These are phyloP conservation scores for Oryzias melastigma DNA, from an alignment of 2,113 vertebrate species.

Conservation along the genomic window DNA sequence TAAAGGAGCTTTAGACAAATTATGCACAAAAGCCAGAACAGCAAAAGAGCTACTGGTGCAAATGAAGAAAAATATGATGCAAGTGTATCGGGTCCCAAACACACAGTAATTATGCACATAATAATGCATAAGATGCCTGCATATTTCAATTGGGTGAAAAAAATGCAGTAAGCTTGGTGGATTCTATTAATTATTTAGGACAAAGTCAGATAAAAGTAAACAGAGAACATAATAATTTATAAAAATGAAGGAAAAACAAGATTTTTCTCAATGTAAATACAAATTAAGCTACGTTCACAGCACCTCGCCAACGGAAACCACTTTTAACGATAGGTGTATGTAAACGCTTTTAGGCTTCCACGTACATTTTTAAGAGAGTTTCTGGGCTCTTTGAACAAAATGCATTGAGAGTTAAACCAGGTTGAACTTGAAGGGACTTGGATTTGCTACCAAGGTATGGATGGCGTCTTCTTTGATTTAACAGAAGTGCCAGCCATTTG, in stretches of 20 bases:
- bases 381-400: too few relatives aligned
- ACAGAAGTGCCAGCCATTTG: too few relatives aligned
- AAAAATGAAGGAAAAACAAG: neutral
- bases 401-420: too few relatives aligned
- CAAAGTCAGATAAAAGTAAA: constrained; percentile 22
- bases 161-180: constrained; percentile 12
- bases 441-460: too few relatives aligned
- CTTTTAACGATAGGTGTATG: too few relatives aligned
- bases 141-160: constrained; percentile 31
- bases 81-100: constrained; percentile 16
- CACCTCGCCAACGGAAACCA: too few relatives aligned
- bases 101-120: constrained; percentile 17
- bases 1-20: constrained; percentile 56
- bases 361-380: too few relatives aligned
- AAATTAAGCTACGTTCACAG: too few relatives aligned
- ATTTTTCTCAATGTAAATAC: too few relatives aligned
- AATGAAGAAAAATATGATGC: constrained; percentile 1
- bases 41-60: constrained; percentile 26
- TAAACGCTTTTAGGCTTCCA: too few relatives aligned
- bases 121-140: constrained; percentile 1
- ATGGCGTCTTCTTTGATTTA: too few relatives aligned
- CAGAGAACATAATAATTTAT: constrained; percentile 3
- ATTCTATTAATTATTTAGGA: constrained; percentile 21
- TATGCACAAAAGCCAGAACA: constrained; percentile 36
- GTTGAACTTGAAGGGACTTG: too few relatives aligned